These are phyloP conservation scores for Diarsia mendica DNA, from an alignment of 2,888 invertebrate genomes.

Conservation along the genomic window DNA sequence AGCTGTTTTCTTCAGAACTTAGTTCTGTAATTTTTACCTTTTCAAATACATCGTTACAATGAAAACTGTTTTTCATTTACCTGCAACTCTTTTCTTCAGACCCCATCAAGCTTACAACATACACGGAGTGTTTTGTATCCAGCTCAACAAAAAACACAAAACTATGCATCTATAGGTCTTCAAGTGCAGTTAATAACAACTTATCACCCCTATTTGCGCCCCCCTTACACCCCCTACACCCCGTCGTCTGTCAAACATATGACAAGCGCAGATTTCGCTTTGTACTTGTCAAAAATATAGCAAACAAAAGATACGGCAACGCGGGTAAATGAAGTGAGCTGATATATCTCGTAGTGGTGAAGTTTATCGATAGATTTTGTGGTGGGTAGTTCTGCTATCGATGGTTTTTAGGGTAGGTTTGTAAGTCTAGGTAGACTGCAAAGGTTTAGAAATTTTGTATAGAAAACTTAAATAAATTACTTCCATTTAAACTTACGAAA, in stretches of 20 bases:
- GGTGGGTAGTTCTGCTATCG: slow-evolving; percentile 7
- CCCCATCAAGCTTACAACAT: slow-evolving; percentile 19
- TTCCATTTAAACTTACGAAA: no score
- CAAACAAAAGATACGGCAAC: slow-evolving; percentile 89
- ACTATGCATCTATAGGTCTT: slow-evolving; percentile 74
- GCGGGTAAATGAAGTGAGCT: slow-evolving; percentile 90
- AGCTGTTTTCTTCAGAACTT: neutral
- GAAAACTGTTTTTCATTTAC: slow-evolving; percentile 13
- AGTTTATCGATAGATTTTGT: slow-evolving; percentile 65
- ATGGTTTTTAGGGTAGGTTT: neutral
- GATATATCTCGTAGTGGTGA: slow-evolving; percentile 87
- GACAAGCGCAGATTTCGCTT: slow-evolving; percentile 90
- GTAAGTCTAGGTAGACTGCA: neutral
- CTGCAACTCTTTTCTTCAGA: slow-evolving; percentile 18
- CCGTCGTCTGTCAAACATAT: slow-evolving; percentile 88
- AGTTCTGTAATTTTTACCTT: neutral
- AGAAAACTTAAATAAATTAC: neutral
- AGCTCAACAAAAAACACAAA: slow-evolving; percentile 46
- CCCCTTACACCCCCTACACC: slow-evolving; percentile 61
- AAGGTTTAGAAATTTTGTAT: neutral
- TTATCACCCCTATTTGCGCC: slow-evolving; percentile 79
- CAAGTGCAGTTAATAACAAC: slow-evolving; percentile 89
- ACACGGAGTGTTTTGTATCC: slow-evolving; percentile 35
- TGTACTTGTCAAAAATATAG: slow-evolving; percentile 91
- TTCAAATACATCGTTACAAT: neutral